Base-by-base conservation (phyloP, 2,888 invertebrate genomes). In the Lapara coniferarum region DNA sequence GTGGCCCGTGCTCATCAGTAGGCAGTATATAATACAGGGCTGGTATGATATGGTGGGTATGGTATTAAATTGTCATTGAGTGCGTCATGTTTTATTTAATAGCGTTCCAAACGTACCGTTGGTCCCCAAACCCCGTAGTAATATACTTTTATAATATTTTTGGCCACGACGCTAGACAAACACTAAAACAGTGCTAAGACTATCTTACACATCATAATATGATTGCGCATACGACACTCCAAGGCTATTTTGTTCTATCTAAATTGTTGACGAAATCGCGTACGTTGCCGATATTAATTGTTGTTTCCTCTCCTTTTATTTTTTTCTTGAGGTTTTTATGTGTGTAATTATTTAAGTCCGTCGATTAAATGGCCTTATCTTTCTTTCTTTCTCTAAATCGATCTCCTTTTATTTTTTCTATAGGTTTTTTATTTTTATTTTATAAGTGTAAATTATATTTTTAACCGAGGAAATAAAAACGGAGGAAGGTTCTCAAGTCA, bases 231-330 rank as follows among this genome's bases (percentile, higher is more conserved):
- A 69, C 73, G 68, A 72, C 70, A 73, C 73, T 67, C 49, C 80
- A 80, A 81, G 80, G 80, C 72, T 79, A 68, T 58, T 44, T 59
- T 49, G 51, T 72, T 70, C 68, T 72, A 78, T 73, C 72, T 72
- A 8, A 37, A 37, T 37, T 71, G 75, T 75, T 80, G 79, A 73
- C 75, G 78, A 76, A 80, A 80, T 75, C 72, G 71, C 71, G 69
- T 68, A 53, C 19, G 69, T 70, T 68, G 73, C 69, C 66, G 25
- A 55, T n/a, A 14, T 70, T 59, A 59, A 37, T 63, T 8, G 49
- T 19, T 13, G 49, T 63, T 63, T 63, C 63, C 49, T 63, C 63
- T 63, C 49, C 19, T 49, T 63, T 63, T 63, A 49, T 49, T 63
- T 49, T 63, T 63, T 16, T 37, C 37, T 37, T 37, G 37, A n/a